These are phyloP conservation scores for Sebastes paucispinis DNA, from an alignment of 2,797 vertebrate genomes.

Conservation along the genomic window DNA sequence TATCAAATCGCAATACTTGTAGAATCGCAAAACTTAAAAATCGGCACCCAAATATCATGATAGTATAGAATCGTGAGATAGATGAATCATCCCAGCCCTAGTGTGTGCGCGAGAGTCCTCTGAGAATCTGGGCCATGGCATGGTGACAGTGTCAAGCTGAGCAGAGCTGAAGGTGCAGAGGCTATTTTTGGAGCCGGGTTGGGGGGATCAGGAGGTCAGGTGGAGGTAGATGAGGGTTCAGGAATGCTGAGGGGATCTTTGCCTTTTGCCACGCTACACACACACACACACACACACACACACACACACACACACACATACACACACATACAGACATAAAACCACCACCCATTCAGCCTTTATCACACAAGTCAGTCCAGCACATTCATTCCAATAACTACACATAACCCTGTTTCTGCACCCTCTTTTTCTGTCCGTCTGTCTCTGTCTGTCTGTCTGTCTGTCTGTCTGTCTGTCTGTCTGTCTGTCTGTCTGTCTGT, in stretches of 20 bases:
- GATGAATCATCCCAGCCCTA: too few relatives aligned
- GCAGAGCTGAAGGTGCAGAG: slow-evolving; percentile 34
- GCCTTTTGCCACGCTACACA: neutral
- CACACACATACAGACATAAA: too few relatives aligned
- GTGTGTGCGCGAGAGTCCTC: neutral
- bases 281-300: too few relatives aligned
- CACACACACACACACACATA: accelerated
- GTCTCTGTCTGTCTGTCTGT: neutral
- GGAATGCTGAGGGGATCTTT: slow-evolving; percentile 28
- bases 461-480: too few relatives aligned
- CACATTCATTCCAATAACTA: slow-evolving; percentile 11
- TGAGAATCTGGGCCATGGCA: neutral
- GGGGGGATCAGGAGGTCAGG: slow-evolving; percentile 43
- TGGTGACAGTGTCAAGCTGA: neutral
- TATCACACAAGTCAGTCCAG: too few relatives aligned
- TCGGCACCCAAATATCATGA: too few relatives aligned
- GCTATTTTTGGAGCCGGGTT: slow-evolving; percentile 58
- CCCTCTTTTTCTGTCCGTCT: neutral
- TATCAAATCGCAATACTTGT: too few relatives aligned
- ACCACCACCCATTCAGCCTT: neutral
- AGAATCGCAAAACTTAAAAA: too few relatives aligned
- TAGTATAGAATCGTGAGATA: too few relatives aligned
- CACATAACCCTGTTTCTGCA: slow-evolving; percentile 8
- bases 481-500: neutral
- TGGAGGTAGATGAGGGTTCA: slow-evolving; percentile 42